A percentile compares a stretch with the other conserved stretches of the same genome.
phyloP scores from a whole-genome alignment of 1,140 invertebrate species.

The Nasonia longicornis region DNA sequence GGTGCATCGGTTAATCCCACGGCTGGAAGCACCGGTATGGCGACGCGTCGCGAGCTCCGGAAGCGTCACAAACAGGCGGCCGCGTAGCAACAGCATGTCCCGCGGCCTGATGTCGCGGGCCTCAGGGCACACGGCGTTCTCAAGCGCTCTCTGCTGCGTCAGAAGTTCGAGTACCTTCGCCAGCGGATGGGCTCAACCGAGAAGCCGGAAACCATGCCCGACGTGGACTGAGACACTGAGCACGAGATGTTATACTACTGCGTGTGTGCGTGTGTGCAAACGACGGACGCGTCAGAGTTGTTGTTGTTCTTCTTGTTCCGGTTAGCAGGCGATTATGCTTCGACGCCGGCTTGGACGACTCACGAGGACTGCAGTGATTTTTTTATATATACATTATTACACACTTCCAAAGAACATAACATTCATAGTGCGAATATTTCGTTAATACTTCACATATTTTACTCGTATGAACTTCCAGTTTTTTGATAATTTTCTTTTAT shows the following conservation, averaged over 20 bases:
- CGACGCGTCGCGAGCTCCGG: constrained; percentile 11
- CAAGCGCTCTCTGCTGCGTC: constrained; percentile 62
- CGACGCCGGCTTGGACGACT: constrained; percentile 7
- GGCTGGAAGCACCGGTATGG: neutral
- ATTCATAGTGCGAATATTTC: neutral
- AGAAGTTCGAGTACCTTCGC: constrained; percentile 54
- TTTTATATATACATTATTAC: too few relatives aligned
- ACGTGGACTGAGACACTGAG: constrained; percentile 27
- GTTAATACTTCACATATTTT: neutral
- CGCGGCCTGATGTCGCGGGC: constrained; percentile 66
- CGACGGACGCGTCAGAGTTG: neutral
- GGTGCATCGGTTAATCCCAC: too few relatives aligned
- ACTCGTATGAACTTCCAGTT: neutral
- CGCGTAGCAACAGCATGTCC: constrained; percentile 68
- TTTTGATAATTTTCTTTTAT: neutral
- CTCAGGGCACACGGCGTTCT: constrained; percentile 60
- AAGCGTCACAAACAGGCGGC: constrained; percentile 39
- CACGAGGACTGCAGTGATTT: too few relatives aligned
- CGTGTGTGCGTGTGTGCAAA: neutral
- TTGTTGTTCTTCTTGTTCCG: neutral
- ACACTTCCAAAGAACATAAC: neutral
- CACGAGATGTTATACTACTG: neutral
- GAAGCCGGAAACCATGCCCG: constrained; percentile 51
- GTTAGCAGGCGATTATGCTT: neutral
- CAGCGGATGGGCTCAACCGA: constrained; percentile 61